These are phyloP conservation scores for Pocillopora verrucosa DNA, from an alignment of 64 coral and sea anemone species.

Conservation along the genomic window DNA sequence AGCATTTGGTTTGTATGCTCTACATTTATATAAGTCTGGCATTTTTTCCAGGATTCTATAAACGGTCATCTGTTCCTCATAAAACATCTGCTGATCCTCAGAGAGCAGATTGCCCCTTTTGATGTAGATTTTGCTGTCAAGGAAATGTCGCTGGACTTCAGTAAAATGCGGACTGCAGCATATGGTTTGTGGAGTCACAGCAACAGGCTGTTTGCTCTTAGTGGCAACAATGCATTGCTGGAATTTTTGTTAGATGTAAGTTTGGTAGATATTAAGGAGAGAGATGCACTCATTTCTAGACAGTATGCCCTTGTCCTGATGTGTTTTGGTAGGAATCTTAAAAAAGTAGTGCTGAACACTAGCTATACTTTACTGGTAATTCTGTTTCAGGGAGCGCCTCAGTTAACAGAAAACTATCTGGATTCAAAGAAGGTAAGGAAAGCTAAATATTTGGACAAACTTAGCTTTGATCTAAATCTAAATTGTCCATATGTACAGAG, in stretches of 20 bases:
- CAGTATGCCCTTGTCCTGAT: no score
- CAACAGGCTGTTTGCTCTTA: conserved; percentile 92
- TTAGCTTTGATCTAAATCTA: not conserved
- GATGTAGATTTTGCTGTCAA: conserved; percentile 97
- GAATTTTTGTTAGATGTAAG: conserved; percentile 95
- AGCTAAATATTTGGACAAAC: not conserved
- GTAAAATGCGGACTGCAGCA: conserved; percentile 92
- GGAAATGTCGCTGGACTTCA: conserved; percentile 97
- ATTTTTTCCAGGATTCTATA: conserved; percentile 74
- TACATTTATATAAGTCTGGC: not conserved
- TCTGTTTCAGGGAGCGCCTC: conserved; percentile 80
- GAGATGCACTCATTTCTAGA: not conserved
- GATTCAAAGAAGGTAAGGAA: conserved; percentile 98
- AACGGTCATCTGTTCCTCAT: conserved; percentile 96
- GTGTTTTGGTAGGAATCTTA: not conserved
- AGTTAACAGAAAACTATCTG: conserved; percentile 89
- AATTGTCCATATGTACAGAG: no score
- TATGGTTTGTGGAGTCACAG: conserved; percentile 95
- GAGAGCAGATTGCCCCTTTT: conserved; percentile 99
- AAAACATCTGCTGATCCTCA: conserved; percentile 91
- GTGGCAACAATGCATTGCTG: conserved; percentile 87
- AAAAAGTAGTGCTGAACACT: not conserved
- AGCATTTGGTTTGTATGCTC: not conserved
- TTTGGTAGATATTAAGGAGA: not conserved
- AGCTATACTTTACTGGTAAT: not conserved